Percentiles rank a stretch among this genome's conserved stretches.
Conservation (phyloP, 2,797 vertebrate species). For the Remorina albescens region DNA sequence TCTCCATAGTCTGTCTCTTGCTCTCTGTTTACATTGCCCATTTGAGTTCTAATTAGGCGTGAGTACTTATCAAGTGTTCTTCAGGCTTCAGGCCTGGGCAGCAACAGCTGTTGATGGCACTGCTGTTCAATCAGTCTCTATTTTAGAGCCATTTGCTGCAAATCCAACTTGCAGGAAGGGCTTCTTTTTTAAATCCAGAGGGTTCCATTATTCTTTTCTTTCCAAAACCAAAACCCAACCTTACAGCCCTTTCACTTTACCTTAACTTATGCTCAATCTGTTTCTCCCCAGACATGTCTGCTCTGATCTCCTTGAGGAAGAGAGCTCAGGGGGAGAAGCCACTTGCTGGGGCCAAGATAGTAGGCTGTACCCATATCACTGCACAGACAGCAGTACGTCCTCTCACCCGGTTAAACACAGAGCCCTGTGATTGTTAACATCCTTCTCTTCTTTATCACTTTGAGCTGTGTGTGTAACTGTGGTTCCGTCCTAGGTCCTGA, state of each 20-base stretch:
- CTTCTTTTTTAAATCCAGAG: constrained; percentile 26
- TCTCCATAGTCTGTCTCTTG: constrained; percentile 26
- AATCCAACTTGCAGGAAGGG: constrained; percentile 2
- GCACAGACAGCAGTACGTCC: constrained; percentile 95
- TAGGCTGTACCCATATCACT: constrained; percentile 98
- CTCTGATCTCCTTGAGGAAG: constrained; percentile 98
- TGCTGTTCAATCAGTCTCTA: constrained; percentile 39
- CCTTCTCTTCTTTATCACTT: constrained; percentile 4
- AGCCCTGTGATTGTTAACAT: not conserved
- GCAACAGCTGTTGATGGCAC: constrained; percentile 63
- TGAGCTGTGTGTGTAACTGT: constrained; percentile 10
- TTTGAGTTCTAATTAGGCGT: constrained; percentile 43
- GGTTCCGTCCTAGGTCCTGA: constrained; percentile 88
- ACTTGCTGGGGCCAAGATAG: constrained; percentile 96
- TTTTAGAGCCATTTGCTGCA: constrained; percentile 43
- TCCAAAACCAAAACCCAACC: constrained; percentile 22
- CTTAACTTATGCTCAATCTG: constrained; percentile 19
- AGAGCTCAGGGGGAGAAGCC: constrained; percentile 98
- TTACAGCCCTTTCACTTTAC: constrained; percentile 7
- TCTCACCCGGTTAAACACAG: not conserved
- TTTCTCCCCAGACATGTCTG: constrained; percentile 94
- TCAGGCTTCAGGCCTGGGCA: constrained; percentile 34
- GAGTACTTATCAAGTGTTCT: constrained; percentile 54
- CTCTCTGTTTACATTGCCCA: constrained; percentile 43
- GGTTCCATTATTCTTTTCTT: constrained; percentile 4